phyloP scores from a whole-genome alignment of 2,113 vertebrate genomes.

The Panthera tigris region DNA sequence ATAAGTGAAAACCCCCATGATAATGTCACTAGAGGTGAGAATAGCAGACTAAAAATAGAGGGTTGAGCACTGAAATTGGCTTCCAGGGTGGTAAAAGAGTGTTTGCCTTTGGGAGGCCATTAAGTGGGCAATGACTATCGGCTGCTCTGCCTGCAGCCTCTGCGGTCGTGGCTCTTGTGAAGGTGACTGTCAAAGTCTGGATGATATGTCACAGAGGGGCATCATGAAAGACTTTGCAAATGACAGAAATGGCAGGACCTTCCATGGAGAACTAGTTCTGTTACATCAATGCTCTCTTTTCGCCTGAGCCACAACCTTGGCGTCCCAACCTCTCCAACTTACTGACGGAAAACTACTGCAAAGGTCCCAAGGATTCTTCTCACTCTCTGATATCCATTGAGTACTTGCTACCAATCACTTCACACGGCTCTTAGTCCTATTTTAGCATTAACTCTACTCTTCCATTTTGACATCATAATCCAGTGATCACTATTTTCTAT shows the following conservation, averaged over 20 bases:
- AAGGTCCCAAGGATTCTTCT: background rate
- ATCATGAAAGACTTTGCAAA: slow-evolving; percentile 51
- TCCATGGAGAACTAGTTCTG: background rate
- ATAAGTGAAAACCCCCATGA: background rate
- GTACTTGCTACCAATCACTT: background rate
- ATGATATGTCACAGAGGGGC: background rate
- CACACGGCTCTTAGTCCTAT: background rate
- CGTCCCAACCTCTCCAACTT: background rate
- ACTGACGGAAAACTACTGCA: background rate
- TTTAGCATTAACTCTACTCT: background rate
- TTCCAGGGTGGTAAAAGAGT: slow-evolving; percentile 11
- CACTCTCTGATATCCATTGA: background rate
- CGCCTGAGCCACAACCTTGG: background rate
- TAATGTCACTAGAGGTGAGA: background rate
- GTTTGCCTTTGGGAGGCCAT: slow-evolving; percentile 8
- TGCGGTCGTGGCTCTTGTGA: background rate
- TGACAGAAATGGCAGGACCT: background rate
- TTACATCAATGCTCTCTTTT: background rate
- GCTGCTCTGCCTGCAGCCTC: background rate
- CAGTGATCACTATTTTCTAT: background rate
- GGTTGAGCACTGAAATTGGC: background rate
- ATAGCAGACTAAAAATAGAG: background rate
- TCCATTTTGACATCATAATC: background rate
- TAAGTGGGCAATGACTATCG: background rate
- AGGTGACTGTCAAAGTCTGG: slow-evolving; percentile 43